phyloP scores from a whole-genome alignment of 2,113 vertebrate species.

The Illadopsis cleaveri region DNA sequence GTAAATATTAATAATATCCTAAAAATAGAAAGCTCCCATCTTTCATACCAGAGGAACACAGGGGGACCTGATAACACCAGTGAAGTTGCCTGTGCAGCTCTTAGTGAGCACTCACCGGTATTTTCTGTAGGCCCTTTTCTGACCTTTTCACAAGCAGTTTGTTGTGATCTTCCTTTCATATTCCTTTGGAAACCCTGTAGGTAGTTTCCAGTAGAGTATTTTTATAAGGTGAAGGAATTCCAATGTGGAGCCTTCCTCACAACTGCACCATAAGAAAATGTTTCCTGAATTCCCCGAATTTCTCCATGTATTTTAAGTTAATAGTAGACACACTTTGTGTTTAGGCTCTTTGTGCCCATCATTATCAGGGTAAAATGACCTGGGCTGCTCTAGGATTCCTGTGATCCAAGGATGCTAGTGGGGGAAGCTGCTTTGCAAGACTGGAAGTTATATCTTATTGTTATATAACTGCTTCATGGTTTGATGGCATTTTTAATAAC shows the following conservation, averaged over 20 bases:
- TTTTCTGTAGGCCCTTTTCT: not conserved
- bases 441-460: not conserved
- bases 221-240: not conserved
- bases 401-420: accelerated
- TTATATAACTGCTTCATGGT: not conserved
- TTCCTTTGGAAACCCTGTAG: not conserved
- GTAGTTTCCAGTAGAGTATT: not conserved
- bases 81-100: not conserved
- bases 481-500: not conserved
- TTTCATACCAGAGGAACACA: not conserved
- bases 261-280: not conserved
- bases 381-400: not conserved
- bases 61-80: not conserved
- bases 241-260: not conserved
- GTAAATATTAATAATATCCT: not conserved
- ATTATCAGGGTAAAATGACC: not conserved
- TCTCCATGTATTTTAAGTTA: not conserved
- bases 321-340: accelerated
- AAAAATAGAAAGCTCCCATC: not conserved
- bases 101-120: not conserved
- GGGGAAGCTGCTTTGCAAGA: not conserved
- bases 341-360: not conserved
- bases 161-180: not conserved
- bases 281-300: not conserved
- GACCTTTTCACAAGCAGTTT: not conserved